Percentiles rank a stretch among this genome's conserved stretches.
Conservation (phyloP, 2,797 vertebrate species). For the Muscicapa striata region DNA sequence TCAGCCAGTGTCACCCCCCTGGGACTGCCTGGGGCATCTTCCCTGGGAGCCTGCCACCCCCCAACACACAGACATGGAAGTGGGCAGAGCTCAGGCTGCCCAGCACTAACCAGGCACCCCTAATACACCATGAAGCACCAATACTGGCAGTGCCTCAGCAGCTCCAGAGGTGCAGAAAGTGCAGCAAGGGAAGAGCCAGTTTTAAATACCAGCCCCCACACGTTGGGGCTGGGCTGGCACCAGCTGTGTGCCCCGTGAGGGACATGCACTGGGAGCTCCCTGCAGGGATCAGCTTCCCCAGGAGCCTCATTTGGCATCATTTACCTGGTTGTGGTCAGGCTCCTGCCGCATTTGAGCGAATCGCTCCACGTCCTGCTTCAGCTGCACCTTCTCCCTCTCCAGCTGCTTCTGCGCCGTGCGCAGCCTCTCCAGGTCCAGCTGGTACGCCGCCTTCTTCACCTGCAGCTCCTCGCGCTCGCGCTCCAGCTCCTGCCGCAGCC, state of each 20-base stretch:
- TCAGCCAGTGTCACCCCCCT: background rate
- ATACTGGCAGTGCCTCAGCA: background rate
- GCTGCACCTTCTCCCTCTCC: conserved; percentile 85
- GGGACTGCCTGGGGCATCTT: background rate
- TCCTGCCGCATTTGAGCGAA: conserved; percentile 77
- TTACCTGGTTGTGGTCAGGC: conserved; percentile 62
- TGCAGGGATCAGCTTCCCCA: background rate
- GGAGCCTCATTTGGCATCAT: background rate
- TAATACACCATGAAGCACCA: rapidly evolving
- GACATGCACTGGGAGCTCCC: background rate
- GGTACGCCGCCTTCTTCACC: conserved; percentile 85
- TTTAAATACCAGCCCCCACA: background rate
- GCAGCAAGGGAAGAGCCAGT: background rate
- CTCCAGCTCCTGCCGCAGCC: conserved; percentile 78
- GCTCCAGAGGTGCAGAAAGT: background rate
- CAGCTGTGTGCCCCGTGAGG: background rate
- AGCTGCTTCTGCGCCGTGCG: conserved; percentile 87
- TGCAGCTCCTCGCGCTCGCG: conserved; percentile 82
- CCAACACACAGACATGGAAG: background rate
- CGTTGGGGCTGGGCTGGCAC: background rate
- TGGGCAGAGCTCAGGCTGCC: background rate
- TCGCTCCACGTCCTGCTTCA: conserved; percentile 80
- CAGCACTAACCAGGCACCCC: background rate
- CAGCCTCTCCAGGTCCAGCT: conserved; percentile 89
- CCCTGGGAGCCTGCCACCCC: background rate